Evolutionary conservation across 92 coral and sea anemone species (phyloP).

Genomic region (Phenganax stokvisi): DNA sequence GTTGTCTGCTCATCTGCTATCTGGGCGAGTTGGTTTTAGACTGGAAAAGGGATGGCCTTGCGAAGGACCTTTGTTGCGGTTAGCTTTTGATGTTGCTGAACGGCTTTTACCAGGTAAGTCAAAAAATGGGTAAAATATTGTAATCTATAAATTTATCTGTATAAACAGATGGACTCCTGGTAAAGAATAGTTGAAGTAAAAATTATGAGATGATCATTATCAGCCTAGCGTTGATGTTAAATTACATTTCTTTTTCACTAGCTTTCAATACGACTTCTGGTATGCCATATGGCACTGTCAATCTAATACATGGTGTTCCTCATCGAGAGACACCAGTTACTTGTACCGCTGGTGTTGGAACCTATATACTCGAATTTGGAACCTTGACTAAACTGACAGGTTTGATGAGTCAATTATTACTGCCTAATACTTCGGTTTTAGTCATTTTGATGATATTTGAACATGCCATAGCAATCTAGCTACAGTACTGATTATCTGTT

Average conservation of each 20-base stretch:
- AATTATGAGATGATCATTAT: not conserved
- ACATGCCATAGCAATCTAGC: not conserved
- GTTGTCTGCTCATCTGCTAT: conserved; percentile 83
- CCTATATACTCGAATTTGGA: conserved; percentile 88
- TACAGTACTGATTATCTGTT: not conserved
- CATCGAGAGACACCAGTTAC: conserved; percentile 87
- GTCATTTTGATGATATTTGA: not conserved
- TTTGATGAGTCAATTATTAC: conserved; percentile 8
- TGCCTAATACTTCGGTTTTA: too few species aligned
- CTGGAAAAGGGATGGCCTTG: conserved; percentile 94
- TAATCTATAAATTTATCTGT: not conserved
- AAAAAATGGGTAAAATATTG: not conserved
- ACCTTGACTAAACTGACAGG: conserved; percentile 85
- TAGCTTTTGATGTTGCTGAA: conserved; percentile 89
- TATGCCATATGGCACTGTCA: conserved; percentile 99
- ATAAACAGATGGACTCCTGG: too few species aligned
- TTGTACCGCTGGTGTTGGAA: conserved; percentile 98
- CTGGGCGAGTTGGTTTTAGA: conserved; percentile 63
- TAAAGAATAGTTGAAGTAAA: not conserved
- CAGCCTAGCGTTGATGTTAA: too few species aligned
- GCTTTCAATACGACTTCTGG: conserved; percentile 93
- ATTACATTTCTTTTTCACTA: conserved; percentile 8
- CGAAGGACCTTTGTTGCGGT: conserved; percentile 75
- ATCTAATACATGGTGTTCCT: conserved; percentile 87
- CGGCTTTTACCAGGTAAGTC: conserved; percentile 74